Evolutionary conservation across 2,113 vertebrate species (phyloP), one percentile per base, ranked within the genome.

Genomic region (Orthochromis indermauri): DNA sequence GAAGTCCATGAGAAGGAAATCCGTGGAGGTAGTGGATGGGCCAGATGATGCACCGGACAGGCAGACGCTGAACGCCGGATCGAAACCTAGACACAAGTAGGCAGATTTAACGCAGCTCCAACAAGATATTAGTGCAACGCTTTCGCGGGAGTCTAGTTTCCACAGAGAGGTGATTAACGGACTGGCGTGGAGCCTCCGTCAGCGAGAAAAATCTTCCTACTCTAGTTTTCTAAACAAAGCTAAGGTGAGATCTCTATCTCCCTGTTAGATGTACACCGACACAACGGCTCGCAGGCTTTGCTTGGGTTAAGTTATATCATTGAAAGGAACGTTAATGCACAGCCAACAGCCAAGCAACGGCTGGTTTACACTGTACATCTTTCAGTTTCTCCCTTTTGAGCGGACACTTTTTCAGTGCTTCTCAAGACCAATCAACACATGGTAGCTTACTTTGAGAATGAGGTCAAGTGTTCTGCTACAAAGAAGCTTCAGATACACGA

Each of bases 401-500:
- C 9, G 9, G 68, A 53, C 47, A 19, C 9, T 59, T 63, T 83
- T 63, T 40, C 19, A 31, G 12, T 68, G 26, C 5, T 35, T 28
- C 63, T 83, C 40, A 21, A 92, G 80, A 90, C 84, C 45, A 28
- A 54, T 83, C 90, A 91, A 87, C 90, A 94, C 91, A 93, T 93
- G 93, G 91, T 86, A 79, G 81, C 81, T 90, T 2, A 59, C 83
- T 92, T 86, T 92, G 83, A 95, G 83, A 94, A 93, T 37, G 87
- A 95, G 93, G 93, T 87, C 89, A 91, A 92, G 78, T 83, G 26
- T 89, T 82, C 81, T 88, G 86, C 68, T 47, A 66, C 26, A 80
- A 53, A 89, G 68, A 87, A 24, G 26, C 42, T 13, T 45, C 57
- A 55, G 26, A 12, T 28, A 73, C 82, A 80, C 31, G 42, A 8